Conservation (phyloP, 92 coral and sea anemone species). For the Heliopora coerulea region DNA sequence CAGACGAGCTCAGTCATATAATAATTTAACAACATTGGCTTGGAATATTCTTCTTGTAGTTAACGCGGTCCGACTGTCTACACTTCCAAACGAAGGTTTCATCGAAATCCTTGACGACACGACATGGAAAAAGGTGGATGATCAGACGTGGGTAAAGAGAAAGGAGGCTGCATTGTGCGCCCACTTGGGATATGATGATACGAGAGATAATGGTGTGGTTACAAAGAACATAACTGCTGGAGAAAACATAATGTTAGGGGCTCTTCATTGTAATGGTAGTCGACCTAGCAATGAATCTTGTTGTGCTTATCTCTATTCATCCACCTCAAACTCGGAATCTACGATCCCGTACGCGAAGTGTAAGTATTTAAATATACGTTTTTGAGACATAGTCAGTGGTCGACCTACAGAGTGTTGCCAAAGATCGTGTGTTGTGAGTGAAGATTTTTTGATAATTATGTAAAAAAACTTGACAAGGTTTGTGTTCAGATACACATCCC, state of each 20-base stretch:
- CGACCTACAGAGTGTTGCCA: no score
- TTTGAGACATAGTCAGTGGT: no score
- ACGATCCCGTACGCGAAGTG: slow-evolving; percentile 6
- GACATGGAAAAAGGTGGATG: background rate
- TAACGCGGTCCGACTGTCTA: background rate
- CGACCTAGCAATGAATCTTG: background rate
- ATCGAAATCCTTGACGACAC: background rate
- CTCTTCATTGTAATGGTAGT: background rate
- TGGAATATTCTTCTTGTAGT: background rate
- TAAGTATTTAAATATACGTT: slow-evolving; percentile 6
- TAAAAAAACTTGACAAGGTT: no score
- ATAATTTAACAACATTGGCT: no score
- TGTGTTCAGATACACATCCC: no score
- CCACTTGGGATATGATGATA: background rate
- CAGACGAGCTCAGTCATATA: no score
- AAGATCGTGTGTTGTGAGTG: no score
- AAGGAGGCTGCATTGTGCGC: background rate
- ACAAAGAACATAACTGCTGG: no score
- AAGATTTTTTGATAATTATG: no score
- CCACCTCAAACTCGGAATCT: background rate
- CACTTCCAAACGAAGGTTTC: slow-evolving; percentile 11
- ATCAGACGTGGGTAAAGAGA: background rate
- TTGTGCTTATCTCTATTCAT: slow-evolving; percentile 1
- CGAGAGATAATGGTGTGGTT: no score
- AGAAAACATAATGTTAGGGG: no score